A percentile compares a stretch with the other conserved stretches of the same genome.
Conservation (phyloP, 53 echinoderm and acorn worm genomes). For the Holothuria scabra region DNA sequence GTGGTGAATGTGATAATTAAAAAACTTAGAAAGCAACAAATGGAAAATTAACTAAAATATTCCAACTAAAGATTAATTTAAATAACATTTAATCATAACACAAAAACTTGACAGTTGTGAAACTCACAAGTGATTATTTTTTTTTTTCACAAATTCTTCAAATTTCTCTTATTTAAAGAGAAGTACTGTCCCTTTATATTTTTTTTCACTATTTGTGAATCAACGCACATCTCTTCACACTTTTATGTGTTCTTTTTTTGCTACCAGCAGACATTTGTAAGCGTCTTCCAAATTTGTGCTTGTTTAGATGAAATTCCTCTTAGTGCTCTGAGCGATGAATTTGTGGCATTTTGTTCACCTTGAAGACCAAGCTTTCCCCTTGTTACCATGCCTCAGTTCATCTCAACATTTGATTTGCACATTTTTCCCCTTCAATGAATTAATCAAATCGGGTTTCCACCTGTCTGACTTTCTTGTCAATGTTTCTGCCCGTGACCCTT, state of each 20-base stretch:
- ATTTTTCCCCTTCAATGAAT: conserved; percentile 43
- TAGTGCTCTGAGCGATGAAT: conserved; percentile 22
- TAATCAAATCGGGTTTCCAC: conserved; percentile 46
- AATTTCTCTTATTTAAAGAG: too few species aligned
- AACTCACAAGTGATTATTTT: too few species aligned
- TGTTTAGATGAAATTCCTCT: not conserved
- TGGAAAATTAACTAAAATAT: too few species aligned
- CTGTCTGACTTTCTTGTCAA: conserved; percentile 45
- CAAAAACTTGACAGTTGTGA: too few species aligned
- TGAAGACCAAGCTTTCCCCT: conserved; percentile 24
- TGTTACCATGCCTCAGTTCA: conserved; percentile 34
- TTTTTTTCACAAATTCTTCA: too few species aligned
- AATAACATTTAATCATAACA: too few species aligned
- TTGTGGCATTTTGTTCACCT: conserved; percentile 46
- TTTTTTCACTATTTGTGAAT: not conserved
- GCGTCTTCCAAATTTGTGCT: conserved; percentile 2
- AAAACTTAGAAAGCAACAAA: too few species aligned
- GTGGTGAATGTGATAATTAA: too few species aligned
- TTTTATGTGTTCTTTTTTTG: not conserved
- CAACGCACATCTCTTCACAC: not conserved
- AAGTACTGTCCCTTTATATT: not conserved
- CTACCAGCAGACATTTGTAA: not conserved
- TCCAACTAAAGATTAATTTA: too few species aligned
- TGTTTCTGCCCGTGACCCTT: conserved; percentile 34
- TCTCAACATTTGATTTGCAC: conserved; percentile 45